Evolutionary conservation across 1,140 invertebrate genomes (phyloP), one percentile per base, ranked within the genome.

Genomic region (Papilio polyxenes): DNA sequence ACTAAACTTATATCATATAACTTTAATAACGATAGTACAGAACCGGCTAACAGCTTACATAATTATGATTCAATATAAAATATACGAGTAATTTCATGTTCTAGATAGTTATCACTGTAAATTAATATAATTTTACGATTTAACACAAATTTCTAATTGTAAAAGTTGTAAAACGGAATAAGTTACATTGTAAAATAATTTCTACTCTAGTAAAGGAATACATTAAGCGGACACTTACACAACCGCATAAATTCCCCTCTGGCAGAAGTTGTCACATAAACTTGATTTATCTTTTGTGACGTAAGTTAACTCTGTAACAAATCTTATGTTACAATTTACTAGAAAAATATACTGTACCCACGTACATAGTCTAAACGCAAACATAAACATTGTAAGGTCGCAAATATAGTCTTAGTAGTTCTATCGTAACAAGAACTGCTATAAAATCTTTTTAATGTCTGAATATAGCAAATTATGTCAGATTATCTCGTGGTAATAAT

Each of bases 221-320:
- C 85, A 87, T 89, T 89, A 88, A 86, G 83, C 80, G 83, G 84
- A 87, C 85, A 85, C 85, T 86, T 90, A 88, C 88, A 89, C 84
- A 87, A 84, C 85, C 85, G 88, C 89, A 92, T 94, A 94, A 92
- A 94, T 93, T 89, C 89, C 83, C 84, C 84, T 87, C 88, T 88
- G 89, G 87, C 89, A 92, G 90, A 89, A 86, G 80, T 89, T 85
- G 92, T 91, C 92, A 91, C 91, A 94, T 94, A 93, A 94, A 94
- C 89, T 89, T 94, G 92, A 94, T 94, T 94, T 94, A 94, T 94
- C 90, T 89, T 86, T 88, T 87, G 88, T 90, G 89, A 92, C 89
- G 89, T 87, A 88, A 87, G 87, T 89, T 91, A 91, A 89, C 89
- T 91, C 87, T 84, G 89, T 89, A 88, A 90, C 89, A 89, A 91